A percentile compares a stretch with the other conserved stretches of the same genome.
These are phyloP conservation scores for Hydra vulgaris DNA, from an alignment of 30 jellyfish, hydroid and myxozoan species.

Conservation along the genomic window DNA sequence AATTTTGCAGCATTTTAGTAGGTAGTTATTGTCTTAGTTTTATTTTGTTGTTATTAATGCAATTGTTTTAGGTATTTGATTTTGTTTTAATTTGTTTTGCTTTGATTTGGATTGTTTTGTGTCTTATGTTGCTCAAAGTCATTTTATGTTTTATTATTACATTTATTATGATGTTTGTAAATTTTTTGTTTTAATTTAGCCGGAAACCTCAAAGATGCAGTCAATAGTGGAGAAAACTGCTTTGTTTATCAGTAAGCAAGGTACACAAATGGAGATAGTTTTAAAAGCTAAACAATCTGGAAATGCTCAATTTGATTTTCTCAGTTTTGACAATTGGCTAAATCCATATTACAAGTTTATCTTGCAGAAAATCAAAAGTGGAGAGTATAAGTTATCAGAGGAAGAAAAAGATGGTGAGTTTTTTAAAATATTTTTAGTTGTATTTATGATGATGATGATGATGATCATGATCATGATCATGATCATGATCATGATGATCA, in stretches of 20 bases:
- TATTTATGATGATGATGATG: slow-evolving; percentile 14
- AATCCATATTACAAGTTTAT: slow-evolving; percentile 79
- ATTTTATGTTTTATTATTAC: background rate
- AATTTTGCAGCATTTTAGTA: too few relatives aligned
- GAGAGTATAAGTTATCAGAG: slow-evolving; percentile 35
- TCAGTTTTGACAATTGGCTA: slow-evolving; percentile 75
- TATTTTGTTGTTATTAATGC: too few relatives aligned
- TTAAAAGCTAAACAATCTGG: slow-evolving; percentile 94
- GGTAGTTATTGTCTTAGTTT: too few relatives aligned
- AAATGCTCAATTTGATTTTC: slow-evolving; percentile 81
- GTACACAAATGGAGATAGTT: slow-evolving; percentile 84
- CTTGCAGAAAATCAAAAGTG: slow-evolving; percentile 44
- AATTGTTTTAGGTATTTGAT: too few relatives aligned
- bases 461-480: background rate
- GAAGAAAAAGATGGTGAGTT: background rate
- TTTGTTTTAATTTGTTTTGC: too few relatives aligned
- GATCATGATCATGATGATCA: background rate
- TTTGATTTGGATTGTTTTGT: too few relatives aligned
- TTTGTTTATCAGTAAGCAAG: slow-evolving; percentile 72
- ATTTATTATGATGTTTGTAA: background rate
- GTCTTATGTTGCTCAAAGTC: too few relatives aligned
- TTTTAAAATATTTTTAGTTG: too few relatives aligned
- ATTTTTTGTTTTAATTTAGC: slow-evolving; percentile 33
- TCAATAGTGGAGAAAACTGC: slow-evolving; percentile 93
- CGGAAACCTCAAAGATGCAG: slow-evolving; percentile 73